Percentiles rank a stretch among this genome's conserved stretches.
phyloP scores from a whole-genome alignment of 2,113 vertebrate species.

The Hirundichthys speculiger region DNA sequence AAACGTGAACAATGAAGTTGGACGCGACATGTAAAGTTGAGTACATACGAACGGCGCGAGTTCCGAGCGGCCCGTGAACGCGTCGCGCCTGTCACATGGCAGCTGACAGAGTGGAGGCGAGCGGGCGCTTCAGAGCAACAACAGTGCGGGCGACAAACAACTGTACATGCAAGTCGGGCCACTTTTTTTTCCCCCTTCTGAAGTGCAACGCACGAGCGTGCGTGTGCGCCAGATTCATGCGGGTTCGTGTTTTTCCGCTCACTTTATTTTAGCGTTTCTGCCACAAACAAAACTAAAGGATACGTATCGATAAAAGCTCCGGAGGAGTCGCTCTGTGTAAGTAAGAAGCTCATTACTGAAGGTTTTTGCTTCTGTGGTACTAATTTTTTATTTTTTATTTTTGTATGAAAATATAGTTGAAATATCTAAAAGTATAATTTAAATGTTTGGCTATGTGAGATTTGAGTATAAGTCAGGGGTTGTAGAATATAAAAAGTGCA shows the following conservation, averaged over 20 bases:
- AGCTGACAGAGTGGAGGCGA: constrained; percentile 47
- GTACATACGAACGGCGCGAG: not conserved
- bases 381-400: too few species aligned
- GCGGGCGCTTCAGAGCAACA: constrained; percentile 1
- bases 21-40: not conserved
- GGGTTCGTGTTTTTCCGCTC: not conserved
- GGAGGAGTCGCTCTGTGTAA: constrained; percentile 35
- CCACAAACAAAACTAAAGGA: constrained; percentile 24
- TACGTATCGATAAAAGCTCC: not conserved
- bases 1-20: too few species aligned
- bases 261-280: constrained; percentile 8
- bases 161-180: not conserved
- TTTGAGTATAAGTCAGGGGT: too few species aligned
- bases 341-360: constrained; percentile 6
- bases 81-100: constrained; percentile 60
- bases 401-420: too few species aligned
- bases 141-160: not conserved
- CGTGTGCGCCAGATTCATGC: not conserved
- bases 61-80: constrained; percentile 50
- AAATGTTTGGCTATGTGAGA: too few species aligned
- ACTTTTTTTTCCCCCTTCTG: not conserved
- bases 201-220: not conserved
- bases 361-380: too few species aligned
- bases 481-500: too few species aligned
- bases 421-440: too few species aligned